Percentiles rank a stretch among this genome's conserved stretches.
Evolutionary conservation across 2,797 vertebrate species (phyloP).

Genomic region (Malacoraja senta): DNA sequence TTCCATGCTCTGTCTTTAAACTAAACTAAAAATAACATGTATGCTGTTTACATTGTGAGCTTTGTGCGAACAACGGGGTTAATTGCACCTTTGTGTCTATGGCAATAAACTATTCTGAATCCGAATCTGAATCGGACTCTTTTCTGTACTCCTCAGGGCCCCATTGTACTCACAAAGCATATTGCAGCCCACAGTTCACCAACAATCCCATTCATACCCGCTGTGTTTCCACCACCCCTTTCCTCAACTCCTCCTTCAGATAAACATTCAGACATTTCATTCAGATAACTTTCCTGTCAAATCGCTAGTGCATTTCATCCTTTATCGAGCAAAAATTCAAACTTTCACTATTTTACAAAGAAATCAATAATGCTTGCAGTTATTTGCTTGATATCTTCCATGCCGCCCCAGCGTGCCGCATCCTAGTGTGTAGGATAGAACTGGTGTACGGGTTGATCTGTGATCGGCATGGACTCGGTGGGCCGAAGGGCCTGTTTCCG

Average conservation of each 20-base stretch:
- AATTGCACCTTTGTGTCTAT: not conserved
- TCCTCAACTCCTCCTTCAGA: not conserved
- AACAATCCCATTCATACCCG: not conserved
- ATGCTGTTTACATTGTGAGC: too few relatives aligned
- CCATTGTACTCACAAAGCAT: not conserved
- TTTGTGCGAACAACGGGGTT: too few relatives aligned
- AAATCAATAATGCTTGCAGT: not conserved
- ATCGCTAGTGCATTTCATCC: not conserved
- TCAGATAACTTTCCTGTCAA: not conserved
- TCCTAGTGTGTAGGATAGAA: too few relatives aligned
- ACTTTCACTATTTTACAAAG: not conserved
- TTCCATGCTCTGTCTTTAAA: too few relatives aligned
- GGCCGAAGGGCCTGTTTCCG: too few relatives aligned
- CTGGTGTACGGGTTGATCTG: too few relatives aligned
- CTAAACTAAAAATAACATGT: too few relatives aligned
- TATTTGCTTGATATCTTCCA: not conserved
- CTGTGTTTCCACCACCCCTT: not conserved
- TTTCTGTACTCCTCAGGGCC: not conserved
- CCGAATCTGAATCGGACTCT: not conserved
- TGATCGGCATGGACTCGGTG: too few relatives aligned
- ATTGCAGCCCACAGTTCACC: not conserved
- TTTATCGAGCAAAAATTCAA: not conserved
- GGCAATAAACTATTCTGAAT: not conserved
- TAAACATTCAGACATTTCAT: too few relatives aligned
- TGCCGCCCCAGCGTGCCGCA: too few relatives aligned